Base-by-base conservation (phyloP, 2,888 invertebrate genomes). In the Elaeidobius kamerunicus region DNA sequence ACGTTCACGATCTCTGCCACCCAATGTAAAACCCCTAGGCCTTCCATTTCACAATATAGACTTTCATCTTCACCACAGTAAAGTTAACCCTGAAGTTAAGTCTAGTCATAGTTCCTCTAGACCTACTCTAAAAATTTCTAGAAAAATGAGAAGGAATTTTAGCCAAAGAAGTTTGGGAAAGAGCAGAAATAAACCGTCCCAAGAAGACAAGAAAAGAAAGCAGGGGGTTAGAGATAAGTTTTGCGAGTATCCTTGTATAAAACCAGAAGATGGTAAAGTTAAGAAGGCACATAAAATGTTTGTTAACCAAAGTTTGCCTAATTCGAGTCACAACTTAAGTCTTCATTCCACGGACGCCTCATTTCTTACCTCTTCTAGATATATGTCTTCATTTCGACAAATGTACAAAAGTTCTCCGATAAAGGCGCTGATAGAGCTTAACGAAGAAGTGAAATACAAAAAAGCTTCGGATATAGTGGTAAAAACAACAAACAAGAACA, bases 211-310 rank as follows among this genome's bases (percentile, higher is more conserved):
- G 20, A 48, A 38, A n/a, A 28, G 16, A n/a, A 51, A 50, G n/a
- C 41, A 47, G 1, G 49, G 44, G 15, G 35, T 44, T 34, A 50
- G 50, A 52, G 59, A 60, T 34, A 23, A 35, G 4, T 19, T 54
- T 6, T 47, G 27, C 17, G 53, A 43, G 15, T 45, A 30, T 28
- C 56, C 55, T 2, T 58, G 58, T 32, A 48, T 60, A 15, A 52
- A 51, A 34, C 45, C 50, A 2, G 43, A 42, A 19, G 50, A 47
- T 27, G 52, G 52, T 12, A 49, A 35, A 11, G 19, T 17, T n/a
- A 56, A 48, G 23, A 60, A 57, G 28, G 44, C 47, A 23, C 7
- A 35, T 16, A 14, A 19, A n/a, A 16, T 16, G 11, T 20, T 17
- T 5, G 18, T 11, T 5, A 20, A 34, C 2, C 2, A 5, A 23